These are phyloP conservation scores for Sebastiscus tertius DNA, from an alignment of 2,797 vertebrate genomes.

Conservation along the genomic window DNA sequence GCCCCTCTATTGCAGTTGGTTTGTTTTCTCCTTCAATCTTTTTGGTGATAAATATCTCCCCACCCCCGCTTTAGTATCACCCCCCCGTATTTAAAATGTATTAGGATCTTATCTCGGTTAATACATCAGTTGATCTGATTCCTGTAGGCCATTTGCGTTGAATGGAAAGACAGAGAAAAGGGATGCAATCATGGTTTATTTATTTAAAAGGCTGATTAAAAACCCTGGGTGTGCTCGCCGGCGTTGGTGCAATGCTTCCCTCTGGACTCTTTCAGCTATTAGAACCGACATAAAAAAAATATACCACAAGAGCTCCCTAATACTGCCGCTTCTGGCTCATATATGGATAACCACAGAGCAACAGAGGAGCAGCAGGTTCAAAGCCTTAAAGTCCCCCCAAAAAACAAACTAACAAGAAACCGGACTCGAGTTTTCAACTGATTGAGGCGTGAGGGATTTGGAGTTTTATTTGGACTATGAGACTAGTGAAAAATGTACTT, in stretches of 20 bases:
- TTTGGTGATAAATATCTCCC: conserved; percentile 30
- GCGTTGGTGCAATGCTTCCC: conserved; percentile 7
- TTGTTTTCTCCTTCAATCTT: conserved; percentile 19
- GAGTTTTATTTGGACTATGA: not conserved
- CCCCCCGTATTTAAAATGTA: conserved; percentile 39
- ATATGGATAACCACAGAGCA: conserved; percentile 4
- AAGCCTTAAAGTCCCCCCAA: not conserved
- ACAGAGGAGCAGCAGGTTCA: not conserved
- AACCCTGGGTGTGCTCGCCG: conserved; percentile 26
- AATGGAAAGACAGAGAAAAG: conserved; percentile 23
- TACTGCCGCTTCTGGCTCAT: conserved; percentile 24
- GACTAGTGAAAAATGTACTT: not conserved
- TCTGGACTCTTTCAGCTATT: conserved; percentile 46
- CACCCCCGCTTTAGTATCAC: not conserved
- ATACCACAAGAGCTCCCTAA: conserved; percentile 4
- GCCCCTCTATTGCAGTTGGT: not conserved
- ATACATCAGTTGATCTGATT: conserved; percentile 52
- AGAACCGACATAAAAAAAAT: conserved; percentile 20
- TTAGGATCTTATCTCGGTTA: conserved; percentile 49
- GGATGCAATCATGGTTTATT: conserved; percentile 57
- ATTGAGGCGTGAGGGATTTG: not conserved
- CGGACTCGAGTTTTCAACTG: not conserved
- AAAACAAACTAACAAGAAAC: not conserved
- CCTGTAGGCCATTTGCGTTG: conserved; percentile 39
- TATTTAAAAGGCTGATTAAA: conserved; percentile 65